A percentile compares a stretch with the other conserved stretches of the same genome.
Evolutionary conservation across 2,797 vertebrate genomes (phyloP).

Genomic region (Scolopax rusticola): DNA sequence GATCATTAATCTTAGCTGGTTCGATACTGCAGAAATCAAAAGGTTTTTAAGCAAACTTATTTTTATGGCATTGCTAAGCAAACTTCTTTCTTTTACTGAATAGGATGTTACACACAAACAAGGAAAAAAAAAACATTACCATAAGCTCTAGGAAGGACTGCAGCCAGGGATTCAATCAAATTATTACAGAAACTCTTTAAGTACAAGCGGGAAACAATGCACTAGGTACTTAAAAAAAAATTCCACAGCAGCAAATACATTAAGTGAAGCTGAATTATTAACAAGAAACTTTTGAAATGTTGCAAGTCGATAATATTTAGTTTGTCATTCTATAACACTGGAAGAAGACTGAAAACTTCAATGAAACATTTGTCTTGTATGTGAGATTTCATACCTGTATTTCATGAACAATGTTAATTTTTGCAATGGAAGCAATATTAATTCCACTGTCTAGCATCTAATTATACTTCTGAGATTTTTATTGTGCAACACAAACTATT

Average conservation of each 20-base stretch:
- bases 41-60: not conserved
- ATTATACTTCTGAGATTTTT: not conserved
- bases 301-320: not conserved
- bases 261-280: not conserved
- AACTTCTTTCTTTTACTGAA: not conserved
- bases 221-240: not conserved
- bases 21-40: not conserved
- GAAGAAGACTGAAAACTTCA: not conserved
- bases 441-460: not conserved
- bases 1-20: not conserved
- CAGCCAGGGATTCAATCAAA: not conserved
- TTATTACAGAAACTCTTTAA: not conserved
- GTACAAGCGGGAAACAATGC: not conserved
- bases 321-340: not conserved
- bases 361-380: not conserved
- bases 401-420: not conserved
- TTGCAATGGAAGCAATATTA: not conserved
- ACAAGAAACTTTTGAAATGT: not conserved
- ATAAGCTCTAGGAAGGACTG: not conserved
- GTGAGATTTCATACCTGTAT: not conserved
- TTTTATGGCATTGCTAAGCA: not conserved
- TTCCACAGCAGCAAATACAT: not conserved
- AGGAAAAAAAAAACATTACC: not conserved
- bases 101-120: not conserved
- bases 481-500: not conserved